Percentiles rank a stretch among this genome's conserved stretches.
Evolutionary conservation across 2,797 vertebrate species (phyloP).

Genomic region (Neosilurus mollespiculum): DNA sequence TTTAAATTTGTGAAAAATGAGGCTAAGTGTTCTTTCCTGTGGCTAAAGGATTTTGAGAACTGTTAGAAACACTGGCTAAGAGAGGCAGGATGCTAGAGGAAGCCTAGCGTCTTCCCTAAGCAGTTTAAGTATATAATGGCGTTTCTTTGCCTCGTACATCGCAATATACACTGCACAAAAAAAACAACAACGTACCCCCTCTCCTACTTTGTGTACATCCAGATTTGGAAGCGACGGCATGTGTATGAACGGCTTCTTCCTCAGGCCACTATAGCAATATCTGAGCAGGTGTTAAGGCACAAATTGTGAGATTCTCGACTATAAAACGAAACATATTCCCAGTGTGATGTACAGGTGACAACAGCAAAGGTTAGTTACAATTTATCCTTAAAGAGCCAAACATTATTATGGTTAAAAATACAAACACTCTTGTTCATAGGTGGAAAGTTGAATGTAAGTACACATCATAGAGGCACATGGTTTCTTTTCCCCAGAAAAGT

Average conservation of each 20-base stretch:
- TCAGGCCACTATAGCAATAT: slow-evolving; percentile 98
- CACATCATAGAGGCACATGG: too few relatives aligned
- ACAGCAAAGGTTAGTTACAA: not conserved
- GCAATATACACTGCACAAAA: not conserved
- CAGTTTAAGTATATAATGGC: too few relatives aligned
- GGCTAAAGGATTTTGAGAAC: too few relatives aligned
- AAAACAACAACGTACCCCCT: slow-evolving; percentile 77
- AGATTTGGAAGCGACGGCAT: slow-evolving; percentile 94
- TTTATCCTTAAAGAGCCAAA: not conserved
- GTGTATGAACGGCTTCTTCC: slow-evolving; percentile 95
- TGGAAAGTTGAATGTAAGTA: too few relatives aligned
- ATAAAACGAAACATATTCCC: not conserved
- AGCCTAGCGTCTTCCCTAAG: too few relatives aligned
- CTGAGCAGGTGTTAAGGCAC: slow-evolving; percentile 84
- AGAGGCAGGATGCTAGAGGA: too few relatives aligned
- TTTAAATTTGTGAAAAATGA: too few relatives aligned
- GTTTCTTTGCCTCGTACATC: too few relatives aligned
- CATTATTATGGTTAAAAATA: not conserved
- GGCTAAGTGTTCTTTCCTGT: too few relatives aligned
- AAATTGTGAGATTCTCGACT: slow-evolving; percentile 10
- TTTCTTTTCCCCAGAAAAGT: too few relatives aligned
- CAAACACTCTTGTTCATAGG: not conserved
- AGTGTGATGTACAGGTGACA: not conserved
- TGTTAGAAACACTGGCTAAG: too few relatives aligned
- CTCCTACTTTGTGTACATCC: slow-evolving; percentile 90